Percentiles rank a stretch among this genome's conserved stretches.
These are phyloP conservation scores for Esox masquinongy DNA, from an alignment of 2,797 vertebrate species.

Conservation along the genomic window DNA sequence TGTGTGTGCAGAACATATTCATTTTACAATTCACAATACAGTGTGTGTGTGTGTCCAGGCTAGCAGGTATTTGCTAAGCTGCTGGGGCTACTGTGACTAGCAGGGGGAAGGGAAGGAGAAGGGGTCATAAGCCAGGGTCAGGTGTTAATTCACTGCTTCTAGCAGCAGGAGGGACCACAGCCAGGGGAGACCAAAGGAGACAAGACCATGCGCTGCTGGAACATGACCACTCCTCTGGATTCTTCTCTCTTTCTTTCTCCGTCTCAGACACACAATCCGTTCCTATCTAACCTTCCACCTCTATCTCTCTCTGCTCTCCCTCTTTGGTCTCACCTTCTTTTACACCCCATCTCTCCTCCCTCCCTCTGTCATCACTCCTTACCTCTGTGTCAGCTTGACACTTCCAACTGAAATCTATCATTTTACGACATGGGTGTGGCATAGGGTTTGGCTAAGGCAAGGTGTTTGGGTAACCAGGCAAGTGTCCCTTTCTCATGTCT, in stretches of 20 bases:
- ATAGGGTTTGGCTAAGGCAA: no score
- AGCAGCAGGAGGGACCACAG: slow-evolving; percentile 56
- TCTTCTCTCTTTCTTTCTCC: neutral
- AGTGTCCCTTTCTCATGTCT: slow-evolving; percentile 1
- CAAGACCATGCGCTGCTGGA: neutral
- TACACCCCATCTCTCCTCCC: slow-evolving; percentile 36
- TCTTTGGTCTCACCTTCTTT: slow-evolving; percentile 4
- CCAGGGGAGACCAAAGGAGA: slow-evolving; percentile 26
- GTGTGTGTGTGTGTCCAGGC: slow-evolving; percentile 32
- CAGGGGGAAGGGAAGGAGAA: slow-evolving; percentile 41
- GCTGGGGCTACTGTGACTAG: slow-evolving; percentile 39
- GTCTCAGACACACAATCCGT: slow-evolving; percentile 30
- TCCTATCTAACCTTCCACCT: slow-evolving; percentile 11
- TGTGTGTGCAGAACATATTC: slow-evolving; percentile 50
- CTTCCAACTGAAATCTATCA: no score
- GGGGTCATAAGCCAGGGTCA: slow-evolving; percentile 68
- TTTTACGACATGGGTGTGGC: no score
- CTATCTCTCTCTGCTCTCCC: neutral
- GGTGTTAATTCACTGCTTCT: slow-evolving; percentile 75
- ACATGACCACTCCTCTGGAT: slow-evolving; percentile 32
- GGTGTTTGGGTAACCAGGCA: no score
- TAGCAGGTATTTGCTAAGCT: slow-evolving; percentile 70
- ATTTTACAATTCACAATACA: slow-evolving; percentile 37
- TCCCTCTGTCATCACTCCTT: slow-evolving; percentile 3
- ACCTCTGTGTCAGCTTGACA: no score